Evolutionary conservation across 2,113 vertebrate genomes (phyloP), one percentile per base, ranked within the genome.

Genomic region (Pollachius pollachius): DNA sequence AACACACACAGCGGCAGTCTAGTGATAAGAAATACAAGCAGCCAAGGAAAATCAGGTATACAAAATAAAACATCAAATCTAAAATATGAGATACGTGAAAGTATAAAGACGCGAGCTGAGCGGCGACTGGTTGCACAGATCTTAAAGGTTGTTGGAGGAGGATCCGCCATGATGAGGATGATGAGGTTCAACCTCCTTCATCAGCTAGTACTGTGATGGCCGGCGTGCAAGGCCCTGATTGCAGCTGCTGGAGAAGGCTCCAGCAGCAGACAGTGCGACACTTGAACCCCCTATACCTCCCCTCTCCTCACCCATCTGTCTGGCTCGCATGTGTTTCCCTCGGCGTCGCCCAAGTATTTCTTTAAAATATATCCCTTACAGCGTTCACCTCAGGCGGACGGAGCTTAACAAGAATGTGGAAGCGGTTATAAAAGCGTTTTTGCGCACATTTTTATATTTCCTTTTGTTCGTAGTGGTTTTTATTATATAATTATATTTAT

Each of bases 161-260:
- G 68, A 70, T 72, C 27, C 27, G 27, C 27, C 4, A 81, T 17
- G 41, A 19, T n/a, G 68, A 71, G 72, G 72, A 64, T 41, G 41
- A 78, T 70, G 77, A 84, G 78, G 76, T 81, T 77, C 75, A 56
- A 66, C 76, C 82, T 41, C 68, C 57, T 62, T 68, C 78, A 81
- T 90, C 76, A 80, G 72, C 71, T 76, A 12, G 54, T 6, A 16
- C 15, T 56, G 17, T 81, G 84, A 81, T 71, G 75, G 76, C 75
- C 5, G 34, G 69, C 67, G 66, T 85, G 4, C 79, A 78, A 88
- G 78, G 73, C 70, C 81, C 76, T 83, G 80, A 88, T 86, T 85
- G 78, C 84, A 74, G 77, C 76, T 81, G 73, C 74, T 70, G 79
- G 69, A 70, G 70, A 73, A 23, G 72, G 13, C 62, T 79, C 75